These are phyloP conservation scores for Muricea muricata DNA, from an alignment of 92 coral and sea anemone species.

Conservation along the genomic window DNA sequence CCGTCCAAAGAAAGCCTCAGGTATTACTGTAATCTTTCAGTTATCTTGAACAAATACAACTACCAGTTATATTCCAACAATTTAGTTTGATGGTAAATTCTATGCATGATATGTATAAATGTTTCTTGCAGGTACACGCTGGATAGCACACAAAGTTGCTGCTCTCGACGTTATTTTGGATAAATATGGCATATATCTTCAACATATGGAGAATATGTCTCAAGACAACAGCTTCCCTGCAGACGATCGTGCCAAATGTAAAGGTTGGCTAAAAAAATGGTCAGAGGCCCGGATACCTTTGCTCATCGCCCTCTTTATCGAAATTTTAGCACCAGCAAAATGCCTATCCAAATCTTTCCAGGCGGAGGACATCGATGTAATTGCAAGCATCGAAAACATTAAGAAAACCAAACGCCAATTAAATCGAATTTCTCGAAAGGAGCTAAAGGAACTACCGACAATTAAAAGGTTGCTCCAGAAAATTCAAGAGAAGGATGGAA, in stretches of 20 bases:
- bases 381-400: slow-evolving; percentile 38
- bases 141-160: not conserved
- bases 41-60: not conserved
- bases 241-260: not conserved
- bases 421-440: not conserved
- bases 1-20: slow-evolving; percentile 25
- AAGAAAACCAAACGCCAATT: not conserved
- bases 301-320: not conserved
- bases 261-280: slow-evolving; percentile 22
- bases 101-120: not conserved
- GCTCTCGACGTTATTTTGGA: not conserved
- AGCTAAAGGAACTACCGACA: slow-evolving; percentile 9
- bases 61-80: not conserved
- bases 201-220: not conserved
- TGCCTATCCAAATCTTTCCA: slow-evolving; percentile 9
- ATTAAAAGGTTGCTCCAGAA: slow-evolving; percentile 14
- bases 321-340: slow-evolving; percentile 7
- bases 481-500: slow-evolving; percentile 10
- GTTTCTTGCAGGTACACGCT: slow-evolving; percentile 1
- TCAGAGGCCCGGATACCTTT: not conserved
- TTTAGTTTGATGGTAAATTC: not conserved
- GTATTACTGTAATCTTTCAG: slow-evolving; percentile 21
- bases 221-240: not conserved
- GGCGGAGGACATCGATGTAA: slow-evolving; percentile 40
- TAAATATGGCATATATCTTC: not conserved